Conservation (phyloP, 64 coral and sea anemone genomes). For the Actinia tenebrosa region DNA sequence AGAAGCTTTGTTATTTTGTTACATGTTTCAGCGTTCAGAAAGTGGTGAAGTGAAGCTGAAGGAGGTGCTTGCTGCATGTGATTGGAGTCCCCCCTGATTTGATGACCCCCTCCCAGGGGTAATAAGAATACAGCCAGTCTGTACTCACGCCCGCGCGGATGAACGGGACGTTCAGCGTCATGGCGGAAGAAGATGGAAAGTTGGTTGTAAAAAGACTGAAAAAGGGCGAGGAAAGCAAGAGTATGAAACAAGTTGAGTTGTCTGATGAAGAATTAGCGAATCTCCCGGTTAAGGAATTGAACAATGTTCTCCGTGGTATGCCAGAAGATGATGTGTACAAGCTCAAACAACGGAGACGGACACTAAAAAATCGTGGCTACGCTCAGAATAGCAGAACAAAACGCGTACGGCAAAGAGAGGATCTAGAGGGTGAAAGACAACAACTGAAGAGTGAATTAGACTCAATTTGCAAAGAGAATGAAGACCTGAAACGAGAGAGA, state of each 20-base stretch:
- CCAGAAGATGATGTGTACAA: slow-evolving; percentile 71
- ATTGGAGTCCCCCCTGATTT: neutral
- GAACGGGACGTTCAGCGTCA: slow-evolving; percentile 57
- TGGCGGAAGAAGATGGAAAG: slow-evolving; percentile 90
- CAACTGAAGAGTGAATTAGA: slow-evolving; percentile 71
- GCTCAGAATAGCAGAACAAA: slow-evolving; percentile 96
- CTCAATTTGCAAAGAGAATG: slow-evolving; percentile 88
- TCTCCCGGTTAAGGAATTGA: slow-evolving; percentile 82
- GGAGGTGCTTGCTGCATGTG: neutral
- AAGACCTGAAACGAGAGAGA: slow-evolving; percentile 78
- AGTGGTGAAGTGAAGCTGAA: too few species aligned
- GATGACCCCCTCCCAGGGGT: neutral
- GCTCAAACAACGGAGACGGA: slow-evolving; percentile 84
- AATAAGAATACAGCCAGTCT: slow-evolving; percentile 9
- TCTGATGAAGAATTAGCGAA: slow-evolving; percentile 65
- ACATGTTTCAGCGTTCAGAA: too few species aligned
- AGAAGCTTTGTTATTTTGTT: too few species aligned
- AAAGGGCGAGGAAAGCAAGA: slow-evolving; percentile 44
- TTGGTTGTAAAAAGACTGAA: slow-evolving; percentile 70
- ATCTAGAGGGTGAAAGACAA: slow-evolving; percentile 77
- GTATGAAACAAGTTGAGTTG: slow-evolving; percentile 41
- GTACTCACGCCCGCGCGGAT: slow-evolving; percentile 46
- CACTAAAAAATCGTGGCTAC: slow-evolving; percentile 95
- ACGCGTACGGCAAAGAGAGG: slow-evolving; percentile 80
- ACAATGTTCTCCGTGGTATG: slow-evolving; percentile 55